These are phyloP conservation scores for Hycleus phaleratus DNA, from an alignment of 1,140 invertebrate genomes.

Conservation along the genomic window DNA sequence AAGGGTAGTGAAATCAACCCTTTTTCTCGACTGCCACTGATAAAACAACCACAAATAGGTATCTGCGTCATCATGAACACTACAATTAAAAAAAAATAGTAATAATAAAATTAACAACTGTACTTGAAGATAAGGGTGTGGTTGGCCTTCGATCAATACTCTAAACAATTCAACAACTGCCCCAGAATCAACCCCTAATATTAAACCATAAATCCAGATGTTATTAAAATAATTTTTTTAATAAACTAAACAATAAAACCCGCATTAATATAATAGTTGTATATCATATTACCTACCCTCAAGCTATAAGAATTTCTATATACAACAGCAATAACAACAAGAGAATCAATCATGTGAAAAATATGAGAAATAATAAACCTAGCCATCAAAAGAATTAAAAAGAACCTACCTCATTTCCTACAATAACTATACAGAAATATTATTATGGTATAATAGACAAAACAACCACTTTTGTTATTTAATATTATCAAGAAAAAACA, in stretches of 20 bases:
- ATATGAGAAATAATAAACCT: constrained; percentile 4
- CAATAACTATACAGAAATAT: constrained; percentile 8
- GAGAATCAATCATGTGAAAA: constrained; percentile 1
- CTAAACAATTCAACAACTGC: not conserved
- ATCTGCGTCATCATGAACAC: constrained; percentile 9
- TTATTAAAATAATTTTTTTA: constrained; percentile 16
- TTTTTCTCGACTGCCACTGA: constrained; percentile 1
- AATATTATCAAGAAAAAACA: not conserved
- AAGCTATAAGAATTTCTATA: not conserved
- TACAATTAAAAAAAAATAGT: constrained; percentile 2
- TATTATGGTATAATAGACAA: constrained; percentile 1
- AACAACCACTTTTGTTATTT: constrained; percentile 4
- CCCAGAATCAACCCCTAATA: constrained; percentile 8
- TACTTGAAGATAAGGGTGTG: not conserved
- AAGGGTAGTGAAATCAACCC: constrained; percentile 8
- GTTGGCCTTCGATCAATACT: constrained; percentile 22
- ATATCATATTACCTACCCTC: constrained; percentile 24
- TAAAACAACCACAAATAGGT: not conserved
- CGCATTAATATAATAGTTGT: constrained; percentile 20
- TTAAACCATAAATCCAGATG: constrained; percentile 13
- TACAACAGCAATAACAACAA: not conserved
- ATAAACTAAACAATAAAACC: constrained; percentile 19
- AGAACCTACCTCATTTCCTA: constrained; percentile 27
- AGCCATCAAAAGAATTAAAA: not conserved
- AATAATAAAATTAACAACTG: not conserved